Evolutionary conservation across 2,113 vertebrate species (phyloP).

Genomic region (Phycodurus eques): DNA sequence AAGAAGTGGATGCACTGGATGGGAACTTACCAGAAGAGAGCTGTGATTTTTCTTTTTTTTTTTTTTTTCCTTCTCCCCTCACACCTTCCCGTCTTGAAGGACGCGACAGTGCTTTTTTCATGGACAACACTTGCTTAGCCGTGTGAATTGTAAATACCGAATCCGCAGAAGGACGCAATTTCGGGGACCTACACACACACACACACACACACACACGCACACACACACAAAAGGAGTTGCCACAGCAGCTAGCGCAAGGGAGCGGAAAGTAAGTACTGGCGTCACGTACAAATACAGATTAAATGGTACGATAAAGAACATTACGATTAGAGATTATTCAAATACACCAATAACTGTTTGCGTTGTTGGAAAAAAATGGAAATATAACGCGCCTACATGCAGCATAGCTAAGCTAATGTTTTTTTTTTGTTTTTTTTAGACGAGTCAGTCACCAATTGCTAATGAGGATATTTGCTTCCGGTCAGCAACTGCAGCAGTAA

Average conservation of each 20-base stretch:
- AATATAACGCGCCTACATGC: background rate
- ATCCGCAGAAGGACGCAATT: background rate
- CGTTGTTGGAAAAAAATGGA: background rate
- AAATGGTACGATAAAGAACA: background rate
- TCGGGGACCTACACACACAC: background rate
- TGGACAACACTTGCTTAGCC: background rate
- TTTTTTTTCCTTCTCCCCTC: background rate
- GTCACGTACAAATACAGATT: background rate
- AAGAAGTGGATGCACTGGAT: conserved; percentile 6
- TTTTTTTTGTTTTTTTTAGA: background rate
- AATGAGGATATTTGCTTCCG: background rate
- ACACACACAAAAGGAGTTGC: conserved; percentile 22
- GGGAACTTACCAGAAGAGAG: conserved; percentile 2
- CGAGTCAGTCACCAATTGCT: background rate
- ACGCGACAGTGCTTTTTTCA: background rate
- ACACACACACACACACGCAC: too few species aligned
- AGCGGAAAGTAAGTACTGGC: conserved; percentile 20
- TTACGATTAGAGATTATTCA: background rate
- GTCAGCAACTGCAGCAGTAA: background rate
- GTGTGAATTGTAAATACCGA: background rate
- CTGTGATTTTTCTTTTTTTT: background rate
- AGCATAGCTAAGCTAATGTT: background rate
- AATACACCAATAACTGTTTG: background rate
- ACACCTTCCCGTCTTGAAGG: background rate
- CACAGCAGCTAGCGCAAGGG: conserved; percentile 41